phyloP scores from a whole-genome alignment of 2,113 vertebrate species.

The Prunella himalayana region DNA sequence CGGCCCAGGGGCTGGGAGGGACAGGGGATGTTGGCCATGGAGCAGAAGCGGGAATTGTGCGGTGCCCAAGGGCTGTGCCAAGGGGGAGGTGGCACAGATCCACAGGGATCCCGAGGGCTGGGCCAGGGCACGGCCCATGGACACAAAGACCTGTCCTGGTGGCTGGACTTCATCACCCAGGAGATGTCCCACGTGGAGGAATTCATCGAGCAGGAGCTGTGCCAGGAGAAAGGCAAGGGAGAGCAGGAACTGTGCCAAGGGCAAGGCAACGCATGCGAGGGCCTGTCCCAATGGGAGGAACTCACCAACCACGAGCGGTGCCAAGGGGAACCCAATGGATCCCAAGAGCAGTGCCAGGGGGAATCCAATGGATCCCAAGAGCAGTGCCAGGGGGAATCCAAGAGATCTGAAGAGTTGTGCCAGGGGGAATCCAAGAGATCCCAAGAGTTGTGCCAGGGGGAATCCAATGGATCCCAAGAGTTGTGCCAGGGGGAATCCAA shows the following conservation, averaged over 20 bases:
- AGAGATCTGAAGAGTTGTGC: no score
- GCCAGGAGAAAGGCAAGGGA: neutral
- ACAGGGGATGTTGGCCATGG: neutral
- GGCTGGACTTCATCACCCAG: rapidly evolving
- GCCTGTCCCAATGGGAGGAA: rapidly evolving
- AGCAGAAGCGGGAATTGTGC: neutral
- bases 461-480: neutral
- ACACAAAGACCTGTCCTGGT: neutral
- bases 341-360: neutral
- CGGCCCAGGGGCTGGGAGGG: rapidly evolving
- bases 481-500: neutral
- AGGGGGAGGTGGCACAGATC: neutral
- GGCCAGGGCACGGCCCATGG: rapidly evolving
- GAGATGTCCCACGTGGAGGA: neutral
- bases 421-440: rapidly evolving
- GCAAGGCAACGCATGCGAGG: rapidly evolving
- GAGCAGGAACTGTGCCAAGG: neutral
- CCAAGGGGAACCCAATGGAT: neutral
- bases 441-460: neutral
- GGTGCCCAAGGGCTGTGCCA: rapidly evolving
- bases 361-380: neutral
- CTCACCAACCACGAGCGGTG: rapidly evolving
- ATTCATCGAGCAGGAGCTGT: rapidly evolving
- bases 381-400: neutral
- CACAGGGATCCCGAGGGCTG: neutral